Conservation (phyloP, 1,140 invertebrate genomes). For the Drosophila triauraria region DNA sequence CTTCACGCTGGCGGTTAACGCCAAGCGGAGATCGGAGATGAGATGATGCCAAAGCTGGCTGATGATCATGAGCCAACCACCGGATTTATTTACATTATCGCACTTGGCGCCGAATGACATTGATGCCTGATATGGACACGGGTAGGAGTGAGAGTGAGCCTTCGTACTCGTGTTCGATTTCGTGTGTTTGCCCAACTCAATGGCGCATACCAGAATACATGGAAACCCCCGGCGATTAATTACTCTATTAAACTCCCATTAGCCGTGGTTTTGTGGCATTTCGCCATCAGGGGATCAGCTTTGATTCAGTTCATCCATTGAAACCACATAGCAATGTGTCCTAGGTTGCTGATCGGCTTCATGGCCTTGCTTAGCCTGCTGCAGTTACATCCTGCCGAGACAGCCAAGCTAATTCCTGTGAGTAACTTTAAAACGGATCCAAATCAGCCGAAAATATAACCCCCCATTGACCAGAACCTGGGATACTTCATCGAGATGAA, state of each 20-base stretch:
- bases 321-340: constrained; percentile 31
- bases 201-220: constrained; percentile 32
- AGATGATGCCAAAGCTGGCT: constrained; percentile 11
- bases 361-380: neutral
- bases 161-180: constrained; percentile 27
- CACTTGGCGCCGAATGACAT: constrained; percentile 53
- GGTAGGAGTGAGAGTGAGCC: constrained; percentile 11
- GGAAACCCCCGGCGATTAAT: constrained; percentile 32
- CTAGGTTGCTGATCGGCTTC: neutral
- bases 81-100: constrained; percentile 64
- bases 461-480: constrained; percentile 8
- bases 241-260: constrained; percentile 51
- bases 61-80: constrained; percentile 48
- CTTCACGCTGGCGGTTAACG: constrained; percentile 74
- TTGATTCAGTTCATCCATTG: constrained; percentile 8
- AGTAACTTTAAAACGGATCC: neutral
- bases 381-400: constrained; percentile 20
- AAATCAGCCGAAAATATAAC: neutral
- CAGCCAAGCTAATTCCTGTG: constrained; percentile 29
- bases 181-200: constrained; percentile 39
- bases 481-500: constrained; percentile 60
- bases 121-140: constrained; percentile 53
- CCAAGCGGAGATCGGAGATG: constrained; percentile 12
- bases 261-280: constrained; percentile 21
- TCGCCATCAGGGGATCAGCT: constrained; percentile 19